A percentile compares a stretch with the other conserved stretches of the same genome.
Evolutionary conservation across 2,888 invertebrate species (phyloP).

Genomic region (Stenodema calcarata): DNA sequence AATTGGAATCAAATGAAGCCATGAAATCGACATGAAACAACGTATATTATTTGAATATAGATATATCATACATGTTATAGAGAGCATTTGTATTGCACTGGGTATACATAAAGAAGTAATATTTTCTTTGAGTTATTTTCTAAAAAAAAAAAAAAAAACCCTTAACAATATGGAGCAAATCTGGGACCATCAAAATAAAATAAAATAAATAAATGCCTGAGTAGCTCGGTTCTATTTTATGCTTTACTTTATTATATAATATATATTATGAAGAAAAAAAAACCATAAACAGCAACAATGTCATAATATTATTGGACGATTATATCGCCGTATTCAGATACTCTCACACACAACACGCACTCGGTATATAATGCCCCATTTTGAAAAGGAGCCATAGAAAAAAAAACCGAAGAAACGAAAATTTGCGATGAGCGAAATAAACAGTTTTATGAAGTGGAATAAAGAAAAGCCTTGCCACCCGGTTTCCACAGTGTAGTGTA

Average conservation of each 20-base stretch:
- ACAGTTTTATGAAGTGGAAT: neutral
- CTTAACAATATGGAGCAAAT: slow-evolving; percentile 32
- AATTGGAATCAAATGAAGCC: slow-evolving; percentile 49
- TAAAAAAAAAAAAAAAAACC: neutral
- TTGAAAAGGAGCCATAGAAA: neutral
- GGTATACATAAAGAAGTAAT: slow-evolving; percentile 52
- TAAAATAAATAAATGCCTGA: neutral
- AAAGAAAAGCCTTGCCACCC: slow-evolving; percentile 50
- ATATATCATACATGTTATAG: slow-evolving; percentile 44
- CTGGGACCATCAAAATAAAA: neutral
- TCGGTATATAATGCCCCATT: slow-evolving; percentile 15
- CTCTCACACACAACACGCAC: slow-evolving; percentile 51
- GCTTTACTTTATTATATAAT: too few species aligned
- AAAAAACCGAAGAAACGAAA: neutral
- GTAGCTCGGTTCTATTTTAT: neutral
- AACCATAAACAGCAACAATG: neutral
- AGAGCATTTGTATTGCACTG: slow-evolving; percentile 52
- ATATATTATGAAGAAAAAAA: too few species aligned
- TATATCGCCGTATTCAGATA: neutral
- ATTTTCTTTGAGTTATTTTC: slow-evolving; percentile 18
- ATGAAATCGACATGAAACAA: slow-evolving; percentile 51
- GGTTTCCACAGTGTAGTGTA: slow-evolving; percentile 49
- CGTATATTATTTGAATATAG: slow-evolving; percentile 45
- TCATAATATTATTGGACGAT: neutral
- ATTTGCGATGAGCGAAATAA: neutral